Evolutionary conservation across 2,888 invertebrate genomes (phyloP).

Genomic region (Drosophila recens): DNA sequence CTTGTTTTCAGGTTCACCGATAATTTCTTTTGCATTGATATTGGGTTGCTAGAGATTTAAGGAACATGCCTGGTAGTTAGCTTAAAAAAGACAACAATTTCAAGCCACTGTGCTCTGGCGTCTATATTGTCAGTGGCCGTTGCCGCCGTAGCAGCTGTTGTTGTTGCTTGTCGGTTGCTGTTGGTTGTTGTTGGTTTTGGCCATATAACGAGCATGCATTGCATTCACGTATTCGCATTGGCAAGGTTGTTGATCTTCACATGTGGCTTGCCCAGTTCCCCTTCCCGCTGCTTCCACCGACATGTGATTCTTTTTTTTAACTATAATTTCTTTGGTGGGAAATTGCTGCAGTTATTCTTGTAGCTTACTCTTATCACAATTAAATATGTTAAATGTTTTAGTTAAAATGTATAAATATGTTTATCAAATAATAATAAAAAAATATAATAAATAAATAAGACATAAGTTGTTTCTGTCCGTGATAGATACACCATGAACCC

Average conservation of each 20-base stretch:
- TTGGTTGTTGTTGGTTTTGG: conserved; percentile 43
- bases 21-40: no score
- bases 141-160: conserved; percentile 16
- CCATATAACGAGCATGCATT: conserved; percentile 67
- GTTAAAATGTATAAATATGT: conserved; percentile 15
- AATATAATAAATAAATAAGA: background rate
- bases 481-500: conserved; percentile 39
- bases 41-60: no score
- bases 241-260: conserved; percentile 80
- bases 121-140: conserved; percentile 32
- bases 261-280: conserved; percentile 45
- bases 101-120: conserved; percentile 37
- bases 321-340: background rate
- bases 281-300: background rate
- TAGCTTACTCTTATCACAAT: conserved; percentile 28
- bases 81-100: background rate
- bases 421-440: conserved; percentile 31
- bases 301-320: background rate
- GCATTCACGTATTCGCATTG: conserved; percentile 70
- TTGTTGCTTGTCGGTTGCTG: conserved; percentile 13
- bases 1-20: no score
- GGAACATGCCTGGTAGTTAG: background rate
- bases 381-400: conserved; percentile 55
- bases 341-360: conserved; percentile 39
- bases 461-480: conserved; percentile 5